Base-by-base conservation (phyloP, 2,113 vertebrate genomes). In the Loxodonta africana region DNA sequence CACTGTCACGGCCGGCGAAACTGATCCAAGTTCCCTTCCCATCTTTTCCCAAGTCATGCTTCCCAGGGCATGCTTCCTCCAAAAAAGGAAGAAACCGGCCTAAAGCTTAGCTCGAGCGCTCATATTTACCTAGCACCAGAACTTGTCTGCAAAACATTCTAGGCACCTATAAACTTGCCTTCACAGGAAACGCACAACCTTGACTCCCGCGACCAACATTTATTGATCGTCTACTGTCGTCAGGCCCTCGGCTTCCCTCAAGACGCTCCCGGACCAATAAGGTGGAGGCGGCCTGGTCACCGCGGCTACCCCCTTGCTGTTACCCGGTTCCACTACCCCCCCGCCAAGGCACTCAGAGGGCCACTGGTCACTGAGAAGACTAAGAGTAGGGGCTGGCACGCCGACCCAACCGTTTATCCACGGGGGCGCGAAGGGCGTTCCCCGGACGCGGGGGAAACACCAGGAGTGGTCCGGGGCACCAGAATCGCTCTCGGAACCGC, bases 31-130 rank as follows among this genome's bases (percentile, higher is more conserved):
- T 33, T 91, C 93, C 89, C 78, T n/a, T 83, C 41, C 91, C 73
- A 41, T 71, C 90, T 95, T 69, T 77, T 74, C 88, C 95, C 82
- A 80, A 95, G 82, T 92, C 86, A 26, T 2, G 89, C 89, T 96
- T 94, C 93, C 96, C 94, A 94, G 48, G 63, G 85, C 88, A 74
- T 28, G 88, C 93, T 87, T 80, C 98, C 97, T 98, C 97, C 97
- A 97, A 97, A 98, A 98, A 98, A 96, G 97, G 96, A 97, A 97
- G 90, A 95, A 94, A 77, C 14, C 83, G 5, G 81, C 87, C 57
- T 14, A 21, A 60, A 46, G 87, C 86, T 77, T 77, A 25, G 83
- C 80, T 7, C 57, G 60, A 78, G 76, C 6, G 77, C 91, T 46
- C 21, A 20, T 17, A 37, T 91, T 88, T 67, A 95, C 96, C 93